These are phyloP conservation scores for Xenopus borealis DNA, from an alignment of 2,113 vertebrate genomes.

Conservation along the genomic window DNA sequence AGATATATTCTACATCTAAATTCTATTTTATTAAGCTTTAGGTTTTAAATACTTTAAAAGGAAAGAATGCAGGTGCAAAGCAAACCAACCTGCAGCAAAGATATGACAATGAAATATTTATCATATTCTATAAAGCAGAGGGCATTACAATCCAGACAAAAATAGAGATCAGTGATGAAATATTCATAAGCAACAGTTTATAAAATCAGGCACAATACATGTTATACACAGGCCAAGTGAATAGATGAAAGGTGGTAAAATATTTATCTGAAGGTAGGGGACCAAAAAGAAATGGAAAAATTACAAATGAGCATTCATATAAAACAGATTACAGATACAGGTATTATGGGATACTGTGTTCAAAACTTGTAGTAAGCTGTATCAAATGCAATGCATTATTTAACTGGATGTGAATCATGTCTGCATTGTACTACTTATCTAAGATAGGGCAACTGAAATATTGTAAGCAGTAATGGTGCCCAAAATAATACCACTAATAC, in stretches of 20 bases:
- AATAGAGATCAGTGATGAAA: conserved; percentile 45
- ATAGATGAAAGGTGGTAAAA: conserved; percentile 46
- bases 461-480: too few species aligned
- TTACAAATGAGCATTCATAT: conserved; percentile 33
- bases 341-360: conserved; percentile 20
- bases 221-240: conserved; percentile 41
- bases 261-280: conserved; percentile 38
- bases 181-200: conserved; percentile 47
- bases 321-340: conserved; percentile 33
- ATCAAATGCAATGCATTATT: conserved; percentile 18
- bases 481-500: too few species aligned
- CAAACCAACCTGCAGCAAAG: conserved; percentile 46
- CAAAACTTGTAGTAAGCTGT: conserved; percentile 10
- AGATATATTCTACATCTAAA: too few species aligned
- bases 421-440: not conserved
- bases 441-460: too few species aligned
- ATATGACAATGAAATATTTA: conserved; percentile 47
- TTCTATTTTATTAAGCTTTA: too few species aligned
- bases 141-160: conserved; percentile 47
- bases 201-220: conserved; percentile 45
- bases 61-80: conserved; percentile 37
- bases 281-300: conserved; percentile 38
- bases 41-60: conserved; percentile 35
- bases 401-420: conserved; percentile 6
- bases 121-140: conserved; percentile 45